Percentiles rank a stretch among this genome's conserved stretches.
These are phyloP conservation scores for Plebejus argus DNA, from an alignment of 2,888 invertebrate species.

Conservation along the genomic window DNA sequence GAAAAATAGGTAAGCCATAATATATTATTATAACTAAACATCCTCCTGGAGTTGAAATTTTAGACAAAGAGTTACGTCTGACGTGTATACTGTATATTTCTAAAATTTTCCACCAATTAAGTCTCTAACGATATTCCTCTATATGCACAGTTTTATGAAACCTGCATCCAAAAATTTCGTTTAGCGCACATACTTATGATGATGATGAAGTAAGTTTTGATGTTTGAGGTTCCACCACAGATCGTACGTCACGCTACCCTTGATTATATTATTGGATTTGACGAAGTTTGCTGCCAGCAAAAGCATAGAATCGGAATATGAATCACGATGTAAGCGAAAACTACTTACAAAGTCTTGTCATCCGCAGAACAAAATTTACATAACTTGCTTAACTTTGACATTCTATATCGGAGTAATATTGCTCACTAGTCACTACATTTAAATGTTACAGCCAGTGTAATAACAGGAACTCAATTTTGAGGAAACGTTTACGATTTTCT, in stretches of 20 bases:
- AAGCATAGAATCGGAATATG: conserved; percentile 16
- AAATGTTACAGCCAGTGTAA: background rate
- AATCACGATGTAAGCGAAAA: conserved; percentile 29
- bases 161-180: no score
- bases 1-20: no score
- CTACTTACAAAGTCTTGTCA: conserved; percentile 31
- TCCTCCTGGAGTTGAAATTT: no score
- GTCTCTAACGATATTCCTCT: no score
- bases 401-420: conserved; percentile 7
- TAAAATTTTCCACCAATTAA: no score
- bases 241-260: background rate
- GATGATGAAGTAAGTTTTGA: background rate
- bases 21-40: no score
- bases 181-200: background rate
- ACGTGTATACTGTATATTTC: no score
- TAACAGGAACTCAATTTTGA: conserved; percentile 4
- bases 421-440: background rate
- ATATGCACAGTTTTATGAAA: no score
- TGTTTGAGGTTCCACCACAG: background rate
- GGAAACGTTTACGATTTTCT: background rate
- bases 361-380: conserved; percentile 26
- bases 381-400: conserved; percentile 11
- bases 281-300: background rate
- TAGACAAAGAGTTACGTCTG: no score
- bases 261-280: conserved; percentile 11